Evolutionary conservation across 2,888 invertebrate genomes (phyloP), one percentile per base, ranked within the genome.

Genomic region (Amiota minor): DNA sequence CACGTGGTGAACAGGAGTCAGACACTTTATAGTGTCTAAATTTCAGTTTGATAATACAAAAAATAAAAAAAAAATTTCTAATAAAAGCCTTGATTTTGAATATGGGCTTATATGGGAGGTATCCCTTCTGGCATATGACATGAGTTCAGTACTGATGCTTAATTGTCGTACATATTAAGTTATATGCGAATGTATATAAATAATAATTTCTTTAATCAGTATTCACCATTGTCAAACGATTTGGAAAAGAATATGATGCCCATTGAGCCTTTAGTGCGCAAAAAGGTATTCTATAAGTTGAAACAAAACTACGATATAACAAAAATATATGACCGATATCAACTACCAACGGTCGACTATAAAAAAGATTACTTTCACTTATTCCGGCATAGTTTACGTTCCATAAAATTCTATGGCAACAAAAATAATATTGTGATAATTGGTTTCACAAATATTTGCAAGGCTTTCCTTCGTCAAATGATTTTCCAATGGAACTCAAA

Each of bases 381-480:
- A 6, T 88, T 78, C 73, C 75, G 79, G 1, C 80, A 84, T 56
- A 83, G 80, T 49, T 47, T 88, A 11, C 75, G 74, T 1, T 81
- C 83, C 0, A 59, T 81, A 0, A 74, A 76, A 9, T 78, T 78
- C 74, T 87, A 78, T 71, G 86, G 82, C 16, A 81, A 79, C 46
- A 20, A 55, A 4, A 77, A 59, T 4, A 75, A 76, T 8, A 67
- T 88, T 23, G 83, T 88, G 6, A 79, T 89, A 35, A 72, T 89
- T 20, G 89, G 89, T 0, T 88, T 87, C n/a, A 80, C 75, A 3
- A 72, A 81, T 10, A 46, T 77, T 9, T 76, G 81, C 23, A 83
- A 81, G 23, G 89, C 89, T 0, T 85, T 88, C n/a, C 62, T 89
- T 9, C 81, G 87, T 0, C 75, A 81, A 11, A 67, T 88, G 14